These are phyloP conservation scores for Petroica traversi DNA, from an alignment of 2,113 vertebrate genomes.

Conservation along the genomic window DNA sequence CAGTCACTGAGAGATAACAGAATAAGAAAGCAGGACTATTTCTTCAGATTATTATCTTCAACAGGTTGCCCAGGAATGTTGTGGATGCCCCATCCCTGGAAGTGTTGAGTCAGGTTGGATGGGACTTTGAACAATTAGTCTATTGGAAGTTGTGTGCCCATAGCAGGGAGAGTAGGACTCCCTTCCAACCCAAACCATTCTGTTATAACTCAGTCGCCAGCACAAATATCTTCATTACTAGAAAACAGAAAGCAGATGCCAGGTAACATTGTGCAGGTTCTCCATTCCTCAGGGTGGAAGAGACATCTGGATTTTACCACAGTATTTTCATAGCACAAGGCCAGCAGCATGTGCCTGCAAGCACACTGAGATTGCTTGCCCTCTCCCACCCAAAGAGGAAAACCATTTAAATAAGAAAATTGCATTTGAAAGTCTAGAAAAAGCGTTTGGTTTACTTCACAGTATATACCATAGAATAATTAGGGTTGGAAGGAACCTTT, in stretches of 20 bases:
- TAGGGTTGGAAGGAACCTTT: background rate
- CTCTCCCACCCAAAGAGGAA: background rate
- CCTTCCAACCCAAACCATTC: background rate
- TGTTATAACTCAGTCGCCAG: background rate
- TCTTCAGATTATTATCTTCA: background rate
- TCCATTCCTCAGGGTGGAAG: background rate
- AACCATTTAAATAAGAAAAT: background rate
- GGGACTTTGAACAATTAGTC: background rate
- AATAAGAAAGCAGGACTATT: background rate
- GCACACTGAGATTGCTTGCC: background rate
- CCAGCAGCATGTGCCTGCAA: background rate
- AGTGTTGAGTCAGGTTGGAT: background rate
- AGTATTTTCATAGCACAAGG: background rate
- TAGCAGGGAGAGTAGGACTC: background rate
- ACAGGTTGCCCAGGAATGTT: background rate
- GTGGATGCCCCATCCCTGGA: background rate
- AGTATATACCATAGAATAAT: background rate
- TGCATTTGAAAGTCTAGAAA: background rate
- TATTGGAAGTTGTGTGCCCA: background rate
- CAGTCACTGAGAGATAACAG: background rate
- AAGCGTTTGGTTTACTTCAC: background rate
- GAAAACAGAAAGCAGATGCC: background rate
- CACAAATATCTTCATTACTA: background rate
- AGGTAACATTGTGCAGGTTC: background rate
- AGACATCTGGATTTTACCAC: background rate